Percentiles rank a stretch among this genome's conserved stretches.
Conservation (phyloP, 2,888 invertebrate species). For the Aphodius granarius region DNA sequence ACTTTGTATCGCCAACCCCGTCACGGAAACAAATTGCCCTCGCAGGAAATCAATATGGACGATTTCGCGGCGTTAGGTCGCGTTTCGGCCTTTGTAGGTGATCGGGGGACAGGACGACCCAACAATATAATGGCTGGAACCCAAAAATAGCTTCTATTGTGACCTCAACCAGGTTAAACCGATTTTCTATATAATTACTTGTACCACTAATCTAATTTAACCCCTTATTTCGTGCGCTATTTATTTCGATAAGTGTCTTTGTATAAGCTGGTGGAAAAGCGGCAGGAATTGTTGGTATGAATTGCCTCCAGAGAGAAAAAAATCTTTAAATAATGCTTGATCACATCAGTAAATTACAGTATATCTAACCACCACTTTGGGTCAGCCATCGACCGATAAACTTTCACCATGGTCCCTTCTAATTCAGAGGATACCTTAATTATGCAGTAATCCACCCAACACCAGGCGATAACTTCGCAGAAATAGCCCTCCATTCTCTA, state of each 20-base stretch:
- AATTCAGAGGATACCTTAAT: background rate
- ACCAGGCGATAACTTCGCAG: background rate
- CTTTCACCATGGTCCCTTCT: background rate
- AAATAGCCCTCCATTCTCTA: background rate
- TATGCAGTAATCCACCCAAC: background rate
- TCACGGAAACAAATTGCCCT: constrained; percentile 9
- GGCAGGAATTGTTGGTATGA: too few species aligned
- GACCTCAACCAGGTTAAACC: background rate
- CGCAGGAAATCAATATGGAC: constrained; percentile 9
- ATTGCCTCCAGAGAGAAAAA: too few species aligned
- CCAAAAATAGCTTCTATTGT: background rate
- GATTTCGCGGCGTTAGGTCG: background rate
- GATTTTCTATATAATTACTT: background rate
- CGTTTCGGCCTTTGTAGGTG: background rate
- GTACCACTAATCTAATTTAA: background rate
- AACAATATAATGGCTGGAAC: background rate
- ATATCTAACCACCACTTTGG: background rate
- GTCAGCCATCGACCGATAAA: background rate
- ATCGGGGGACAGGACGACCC: background rate
- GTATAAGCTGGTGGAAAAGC: too few species aligned
- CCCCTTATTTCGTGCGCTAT: background rate
- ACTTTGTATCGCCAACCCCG: background rate
- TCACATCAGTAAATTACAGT: too few species aligned
- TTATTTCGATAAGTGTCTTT: too few species aligned
- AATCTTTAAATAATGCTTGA: too few species aligned